These are phyloP conservation scores for Coranthus polyacanthus DNA, from an alignment of 2,797 vertebrate species.

Conservation along the genomic window DNA sequence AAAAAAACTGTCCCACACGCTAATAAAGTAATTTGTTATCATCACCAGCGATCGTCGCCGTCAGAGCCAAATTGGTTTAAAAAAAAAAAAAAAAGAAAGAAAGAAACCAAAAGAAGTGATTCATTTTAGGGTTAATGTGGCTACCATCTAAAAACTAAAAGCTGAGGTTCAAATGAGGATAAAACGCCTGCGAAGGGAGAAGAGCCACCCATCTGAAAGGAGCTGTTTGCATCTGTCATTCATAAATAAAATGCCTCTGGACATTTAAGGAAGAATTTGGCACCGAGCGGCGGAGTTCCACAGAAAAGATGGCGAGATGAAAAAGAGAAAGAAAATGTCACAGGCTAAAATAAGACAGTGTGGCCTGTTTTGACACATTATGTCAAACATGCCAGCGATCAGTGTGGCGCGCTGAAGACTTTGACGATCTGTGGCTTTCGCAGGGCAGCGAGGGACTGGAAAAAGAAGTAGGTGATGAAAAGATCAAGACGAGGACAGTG, in stretches of 20 bases:
- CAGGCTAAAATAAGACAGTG: constrained; percentile 56
- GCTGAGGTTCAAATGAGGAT: constrained; percentile 64
- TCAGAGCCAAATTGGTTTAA: too few species aligned
- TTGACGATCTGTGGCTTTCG: constrained; percentile 38
- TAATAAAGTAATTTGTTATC: neutral
- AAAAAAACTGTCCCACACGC: neutral
- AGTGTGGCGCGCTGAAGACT: constrained; percentile 30
- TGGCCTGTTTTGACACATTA: constrained; percentile 60
- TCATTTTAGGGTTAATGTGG: neutral
- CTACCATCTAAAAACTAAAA: constrained; percentile 8
- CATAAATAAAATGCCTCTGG: constrained; percentile 52
- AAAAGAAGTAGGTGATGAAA: constrained; percentile 31
- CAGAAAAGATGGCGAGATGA: constrained; percentile 29
- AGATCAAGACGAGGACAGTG: constrained; percentile 31
- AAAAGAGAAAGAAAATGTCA: constrained; percentile 48
- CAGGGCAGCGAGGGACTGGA: constrained; percentile 1
- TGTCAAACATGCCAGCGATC: constrained; percentile 63
- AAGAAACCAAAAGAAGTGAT: neutral
- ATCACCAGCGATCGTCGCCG: neutral
- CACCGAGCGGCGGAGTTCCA: constrained; percentile 10
- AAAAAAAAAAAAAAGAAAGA: too few species aligned
- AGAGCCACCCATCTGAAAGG: constrained; percentile 35
- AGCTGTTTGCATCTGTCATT: constrained; percentile 62
- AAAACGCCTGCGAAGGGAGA: too few species aligned
- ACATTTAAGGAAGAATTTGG: constrained; percentile 58